Percentiles rank a stretch among this genome's conserved stretches.
phyloP scores from a whole-genome alignment of 2,797 vertebrate species.

The Chiloscyllium punctatum region DNA sequence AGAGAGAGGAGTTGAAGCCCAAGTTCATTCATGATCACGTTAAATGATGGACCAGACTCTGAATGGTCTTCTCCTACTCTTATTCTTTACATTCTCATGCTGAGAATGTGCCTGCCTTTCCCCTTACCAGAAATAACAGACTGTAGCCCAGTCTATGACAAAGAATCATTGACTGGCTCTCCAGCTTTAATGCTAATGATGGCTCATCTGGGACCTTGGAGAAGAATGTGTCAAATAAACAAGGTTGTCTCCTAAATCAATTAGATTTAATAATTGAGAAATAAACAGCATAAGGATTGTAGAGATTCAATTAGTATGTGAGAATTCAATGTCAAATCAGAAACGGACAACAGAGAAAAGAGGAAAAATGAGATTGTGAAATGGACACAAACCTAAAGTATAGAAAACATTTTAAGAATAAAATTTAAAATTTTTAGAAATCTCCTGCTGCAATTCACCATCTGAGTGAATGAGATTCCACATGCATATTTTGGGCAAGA shows the following conservation, averaged over 20 bases:
- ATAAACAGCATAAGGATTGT: background rate
- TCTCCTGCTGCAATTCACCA: background rate
- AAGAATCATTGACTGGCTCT: too few species aligned
- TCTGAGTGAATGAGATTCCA: background rate
- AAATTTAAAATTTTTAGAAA: background rate
- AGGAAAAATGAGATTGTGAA: background rate
- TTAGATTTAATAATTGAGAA: background rate
- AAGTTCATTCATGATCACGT: background rate
- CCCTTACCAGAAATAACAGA: too few species aligned
- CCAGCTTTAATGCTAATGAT: background rate
- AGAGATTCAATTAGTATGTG: too few species aligned
- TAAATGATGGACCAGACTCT: too few species aligned
- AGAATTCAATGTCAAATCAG: background rate
- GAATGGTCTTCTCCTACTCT: too few species aligned
- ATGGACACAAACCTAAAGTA: background rate
- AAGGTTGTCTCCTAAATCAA: background rate
- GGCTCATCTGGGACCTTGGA: background rate
- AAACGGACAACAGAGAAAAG: background rate
- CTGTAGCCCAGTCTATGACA: too few species aligned
- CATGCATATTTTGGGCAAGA: background rate
- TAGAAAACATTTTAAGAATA: background rate
- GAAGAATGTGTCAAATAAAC: background rate
- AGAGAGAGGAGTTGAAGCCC: too few species aligned
- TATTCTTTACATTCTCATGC: background rate
- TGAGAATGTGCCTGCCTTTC: too few species aligned